A percentile compares a stretch with the other conserved stretches of the same genome.
These are phyloP conservation scores for Catharus minimus DNA, from an alignment of 2,113 vertebrate species.

Conservation along the genomic window DNA sequence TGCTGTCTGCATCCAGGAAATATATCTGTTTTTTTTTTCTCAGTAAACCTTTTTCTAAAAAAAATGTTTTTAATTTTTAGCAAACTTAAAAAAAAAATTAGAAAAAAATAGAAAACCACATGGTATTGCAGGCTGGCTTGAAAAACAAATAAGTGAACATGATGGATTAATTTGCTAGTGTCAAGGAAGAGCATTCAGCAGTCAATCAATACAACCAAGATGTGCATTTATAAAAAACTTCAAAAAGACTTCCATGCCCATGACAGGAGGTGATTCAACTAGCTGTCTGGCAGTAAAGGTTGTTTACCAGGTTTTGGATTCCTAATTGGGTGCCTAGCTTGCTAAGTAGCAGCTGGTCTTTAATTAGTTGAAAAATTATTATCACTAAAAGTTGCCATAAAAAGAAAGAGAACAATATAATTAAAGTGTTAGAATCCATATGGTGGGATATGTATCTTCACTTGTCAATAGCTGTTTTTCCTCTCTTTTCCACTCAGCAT, in stretches of 20 bases:
- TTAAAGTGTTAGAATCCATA: slow-evolving; percentile 78
- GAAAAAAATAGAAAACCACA: not conserved
- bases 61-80: not conserved
- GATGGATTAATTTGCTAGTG: not conserved
- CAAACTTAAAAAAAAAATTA: not conserved
- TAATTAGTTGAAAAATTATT: slow-evolving; percentile 86
- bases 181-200: slow-evolving; percentile 37
- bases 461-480: slow-evolving; percentile 66
- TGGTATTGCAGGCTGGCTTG: not conserved
- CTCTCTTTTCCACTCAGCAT: slow-evolving; percentile 32
- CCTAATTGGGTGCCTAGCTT: slow-evolving; percentile 77
- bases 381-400: slow-evolving; percentile 77
- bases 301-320: slow-evolving; percentile 76
- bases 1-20: not conserved
- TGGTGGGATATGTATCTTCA: slow-evolving; percentile 66
- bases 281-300: slow-evolving; percentile 76
- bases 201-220: slow-evolving; percentile 40
- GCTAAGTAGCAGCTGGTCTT: slow-evolving; percentile 82
- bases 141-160: not conserved
- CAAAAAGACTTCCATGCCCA: slow-evolving; percentile 55
- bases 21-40: not conserved
- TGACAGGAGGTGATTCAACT: slow-evolving; percentile 78
- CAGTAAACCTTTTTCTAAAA: not conserved
- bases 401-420: slow-evolving; percentile 78
- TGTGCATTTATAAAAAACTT: slow-evolving; percentile 64